A percentile compares a stretch with the other conserved stretches of the same genome.
These are phyloP conservation scores for Meles meles DNA, from an alignment of 2,113 vertebrate genomes.

Conservation along the genomic window DNA sequence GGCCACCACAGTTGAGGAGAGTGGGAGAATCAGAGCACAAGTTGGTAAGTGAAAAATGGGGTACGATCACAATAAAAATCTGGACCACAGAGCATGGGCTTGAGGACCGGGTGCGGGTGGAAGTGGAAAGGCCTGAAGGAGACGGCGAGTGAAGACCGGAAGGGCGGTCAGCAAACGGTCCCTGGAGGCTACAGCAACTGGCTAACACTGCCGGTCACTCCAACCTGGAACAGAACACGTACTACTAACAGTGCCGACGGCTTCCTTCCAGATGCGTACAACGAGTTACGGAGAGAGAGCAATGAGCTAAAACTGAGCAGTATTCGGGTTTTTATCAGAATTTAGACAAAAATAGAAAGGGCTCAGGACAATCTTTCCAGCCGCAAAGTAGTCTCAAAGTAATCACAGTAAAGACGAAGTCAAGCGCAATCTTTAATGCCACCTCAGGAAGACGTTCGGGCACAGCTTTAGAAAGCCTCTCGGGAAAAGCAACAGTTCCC, in stretches of 20 bases:
- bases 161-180: neutral
- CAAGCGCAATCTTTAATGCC: no score
- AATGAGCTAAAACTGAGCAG: neutral
- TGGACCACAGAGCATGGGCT: neutral
- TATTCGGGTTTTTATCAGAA: neutral
- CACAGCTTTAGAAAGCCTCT: neutral
- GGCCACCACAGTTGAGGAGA: neutral
- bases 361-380: neutral
- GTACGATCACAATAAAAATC: neutral
- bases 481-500: neutral
- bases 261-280: neutral
- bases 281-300: no score
- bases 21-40: neutral
- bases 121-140: neutral
- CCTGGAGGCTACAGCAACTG: neutral
- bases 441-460: no score
- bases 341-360: neutral
- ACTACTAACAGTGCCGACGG: neutral
- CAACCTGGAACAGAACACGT: neutral
- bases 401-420: neutral
- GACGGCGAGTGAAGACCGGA: accelerated
- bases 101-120: neutral
- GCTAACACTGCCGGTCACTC: neutral
- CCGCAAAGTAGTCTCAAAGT: neutral
- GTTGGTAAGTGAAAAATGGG: neutral